phyloP scores from a whole-genome alignment of 2,888 invertebrate species.

The Anoncus sp. region DNA sequence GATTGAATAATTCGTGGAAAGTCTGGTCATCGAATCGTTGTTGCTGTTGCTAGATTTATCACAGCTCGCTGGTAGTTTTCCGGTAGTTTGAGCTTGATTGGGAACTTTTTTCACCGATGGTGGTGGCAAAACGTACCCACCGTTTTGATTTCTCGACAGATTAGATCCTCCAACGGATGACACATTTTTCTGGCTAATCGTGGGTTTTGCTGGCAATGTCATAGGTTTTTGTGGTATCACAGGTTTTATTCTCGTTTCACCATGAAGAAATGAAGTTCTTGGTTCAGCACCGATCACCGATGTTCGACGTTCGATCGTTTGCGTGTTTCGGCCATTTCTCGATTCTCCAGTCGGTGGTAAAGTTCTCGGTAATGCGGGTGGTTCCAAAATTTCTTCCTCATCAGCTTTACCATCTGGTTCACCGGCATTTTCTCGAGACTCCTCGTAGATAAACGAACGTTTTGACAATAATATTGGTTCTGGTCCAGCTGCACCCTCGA shows the following conservation, averaged over 20 bases:
- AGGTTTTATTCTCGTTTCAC: slow-evolving; percentile 87
- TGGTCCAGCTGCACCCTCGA: slow-evolving; percentile 73
- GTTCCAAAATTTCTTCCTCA: slow-evolving; percentile 89
- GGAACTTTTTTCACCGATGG: slow-evolving; percentile 68
- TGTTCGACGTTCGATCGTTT: slow-evolving; percentile 49
- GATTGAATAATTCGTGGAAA: slow-evolving; percentile 18
- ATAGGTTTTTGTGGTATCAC: slow-evolving; percentile 90
- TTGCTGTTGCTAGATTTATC: slow-evolving; percentile 1
- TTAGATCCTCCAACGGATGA: background rate
- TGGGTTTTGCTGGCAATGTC: slow-evolving; percentile 79
- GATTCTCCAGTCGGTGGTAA: slow-evolving; percentile 86
- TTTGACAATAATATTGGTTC: slow-evolving; percentile 53
- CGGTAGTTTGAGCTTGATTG: slow-evolving; percentile 17
- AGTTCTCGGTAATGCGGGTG: slow-evolving; percentile 89
- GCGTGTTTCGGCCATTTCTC: slow-evolving; percentile 31
- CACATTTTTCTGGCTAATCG: slow-evolving; percentile 41
- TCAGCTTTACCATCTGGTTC: slow-evolving; percentile 95
- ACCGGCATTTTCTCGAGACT: slow-evolving; percentile 91
- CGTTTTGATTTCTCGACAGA: slow-evolving; percentile 55
- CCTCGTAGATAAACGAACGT: slow-evolving; percentile 82
- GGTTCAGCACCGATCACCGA: slow-evolving; percentile 84
- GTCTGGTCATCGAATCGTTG: slow-evolving; percentile 20
- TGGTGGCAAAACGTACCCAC: slow-evolving; percentile 61
- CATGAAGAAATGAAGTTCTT: slow-evolving; percentile 90
- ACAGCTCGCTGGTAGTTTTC: slow-evolving; percentile 31